Conservation (phyloP, 2,113 vertebrate genomes). For the Clarias gariepinus region DNA sequence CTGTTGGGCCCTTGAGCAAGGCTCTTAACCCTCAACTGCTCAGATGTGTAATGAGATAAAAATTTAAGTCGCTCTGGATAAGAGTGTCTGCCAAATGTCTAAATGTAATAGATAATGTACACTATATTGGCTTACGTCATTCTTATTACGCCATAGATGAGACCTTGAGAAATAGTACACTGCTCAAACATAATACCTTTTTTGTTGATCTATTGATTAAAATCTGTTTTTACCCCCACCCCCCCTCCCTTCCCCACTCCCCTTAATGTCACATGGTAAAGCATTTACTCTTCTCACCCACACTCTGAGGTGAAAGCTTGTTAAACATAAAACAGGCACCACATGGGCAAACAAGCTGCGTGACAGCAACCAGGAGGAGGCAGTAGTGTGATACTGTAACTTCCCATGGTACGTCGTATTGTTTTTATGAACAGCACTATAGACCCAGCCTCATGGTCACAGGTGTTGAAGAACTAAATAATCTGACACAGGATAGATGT, state of each 20-base stretch:
- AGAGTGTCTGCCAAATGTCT: too few relatives aligned
- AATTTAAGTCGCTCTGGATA: too few relatives aligned
- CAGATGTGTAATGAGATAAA: too few relatives aligned
- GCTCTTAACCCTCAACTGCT: too few relatives aligned
- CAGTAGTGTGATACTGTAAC: conserved; percentile 53
- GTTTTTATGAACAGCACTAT: not conserved
- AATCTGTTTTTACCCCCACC: too few relatives aligned
- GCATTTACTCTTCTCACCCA: not conserved
- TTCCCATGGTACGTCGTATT: not conserved
- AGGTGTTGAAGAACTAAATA: conserved; percentile 43
- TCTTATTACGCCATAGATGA: not conserved
- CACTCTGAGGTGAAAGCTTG: not conserved
- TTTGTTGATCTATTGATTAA: not conserved
- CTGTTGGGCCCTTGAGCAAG: too few relatives aligned
- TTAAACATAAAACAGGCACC: not conserved
- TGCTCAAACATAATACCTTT: not conserved
- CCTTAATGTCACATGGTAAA: not conserved
- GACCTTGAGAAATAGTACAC: not conserved
- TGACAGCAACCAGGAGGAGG: conserved; percentile 58
- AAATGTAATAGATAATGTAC: too few relatives aligned
- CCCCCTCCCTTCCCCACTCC: too few relatives aligned
- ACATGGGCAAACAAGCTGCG: not conserved
- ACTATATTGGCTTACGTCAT: not conserved
- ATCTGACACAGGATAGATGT: conserved; percentile 50
- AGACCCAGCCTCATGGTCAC: conserved; percentile 51